Evolutionary conservation across 2,113 vertebrate genomes (phyloP), one percentile per base, ranked within the genome.

Genomic region (Calidris pygmaea): DNA sequence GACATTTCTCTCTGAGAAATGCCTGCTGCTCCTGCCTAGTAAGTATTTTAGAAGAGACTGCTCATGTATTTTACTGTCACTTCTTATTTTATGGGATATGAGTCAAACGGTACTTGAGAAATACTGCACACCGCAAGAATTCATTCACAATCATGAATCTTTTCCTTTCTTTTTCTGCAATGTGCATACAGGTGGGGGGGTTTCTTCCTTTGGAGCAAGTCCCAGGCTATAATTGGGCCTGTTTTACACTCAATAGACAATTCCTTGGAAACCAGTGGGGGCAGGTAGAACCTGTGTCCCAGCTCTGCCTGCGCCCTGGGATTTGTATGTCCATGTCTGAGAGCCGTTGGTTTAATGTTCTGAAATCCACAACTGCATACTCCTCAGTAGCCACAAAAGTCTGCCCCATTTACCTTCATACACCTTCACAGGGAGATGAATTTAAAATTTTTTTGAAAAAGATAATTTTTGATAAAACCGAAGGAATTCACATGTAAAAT

Each of bases 61-160:
- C 85, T 94, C 82, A 95, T 6, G 12, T 77, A 94, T 90, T 94
- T 95, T 86, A 81, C 85, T 84, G 74, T 91, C 87, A 89, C 55
- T 91, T 93, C 73, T 78, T 86, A 43, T 93, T 94, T 90, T 60
- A 67, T 41, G 62, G 80, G 68, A 68, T 71, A 66, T 72, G 20
- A 75, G 85, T 83, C 92, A 97, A 93, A 84, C 79, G 76, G 39
- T 77, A 60, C 83, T 93, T 83, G 72, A 95, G 93, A 96, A 93
- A 93, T 84, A 43, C 53, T 89, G 72, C 2, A 7, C 23, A 71
- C 75, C 93, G 68, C 95, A 95, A 93, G 82, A 95, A 94, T 83
- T 92, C 1, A 0, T 86, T 89, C 71, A 86, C n/a, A 81, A 47
- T 77, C 9, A 52, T 27, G 21, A 92, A 96, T 58, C 22, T 70